Evolutionary conservation across 2,797 vertebrate genomes (phyloP).

Genomic region (Falco novaeseelandiae): DNA sequence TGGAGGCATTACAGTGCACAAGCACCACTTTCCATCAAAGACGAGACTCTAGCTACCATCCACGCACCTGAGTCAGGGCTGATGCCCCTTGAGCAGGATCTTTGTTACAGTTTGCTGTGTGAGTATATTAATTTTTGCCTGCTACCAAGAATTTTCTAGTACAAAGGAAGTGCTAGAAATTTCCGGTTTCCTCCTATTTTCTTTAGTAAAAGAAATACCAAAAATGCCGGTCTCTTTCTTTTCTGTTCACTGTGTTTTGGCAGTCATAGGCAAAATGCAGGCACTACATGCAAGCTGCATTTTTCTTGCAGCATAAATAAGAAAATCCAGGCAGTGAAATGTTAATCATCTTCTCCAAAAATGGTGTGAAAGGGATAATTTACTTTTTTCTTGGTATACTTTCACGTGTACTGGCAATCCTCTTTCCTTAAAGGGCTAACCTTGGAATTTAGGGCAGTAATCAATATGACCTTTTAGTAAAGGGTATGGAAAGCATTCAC

Average conservation of each 20-base stretch:
- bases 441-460: not conserved
- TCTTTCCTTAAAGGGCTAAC: not conserved
- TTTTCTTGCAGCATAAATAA: not conserved
- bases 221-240: not conserved
- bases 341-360: not conserved
- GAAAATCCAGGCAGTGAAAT: not conserved
- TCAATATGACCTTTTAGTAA: not conserved
- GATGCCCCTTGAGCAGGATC: fast-evolving
- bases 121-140: not conserved
- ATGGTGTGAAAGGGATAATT: not conserved
- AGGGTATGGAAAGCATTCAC: not conserved
- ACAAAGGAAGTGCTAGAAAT: not conserved
- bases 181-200: not conserved
- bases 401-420: not conserved
- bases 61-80: not conserved
- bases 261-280: not conserved
- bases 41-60: not conserved
- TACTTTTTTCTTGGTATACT: not conserved
- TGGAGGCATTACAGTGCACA: fast-evolving
- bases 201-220: not conserved
- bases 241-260: not conserved
- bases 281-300: not conserved
- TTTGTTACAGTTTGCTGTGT: not conserved
- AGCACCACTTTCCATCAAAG: not conserved
- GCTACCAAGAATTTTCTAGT: not conserved